Evolutionary conservation across 2,113 vertebrate genomes (phyloP), one percentile per base, ranked within the genome.

Genomic region (Spea multiplicata): DNA sequence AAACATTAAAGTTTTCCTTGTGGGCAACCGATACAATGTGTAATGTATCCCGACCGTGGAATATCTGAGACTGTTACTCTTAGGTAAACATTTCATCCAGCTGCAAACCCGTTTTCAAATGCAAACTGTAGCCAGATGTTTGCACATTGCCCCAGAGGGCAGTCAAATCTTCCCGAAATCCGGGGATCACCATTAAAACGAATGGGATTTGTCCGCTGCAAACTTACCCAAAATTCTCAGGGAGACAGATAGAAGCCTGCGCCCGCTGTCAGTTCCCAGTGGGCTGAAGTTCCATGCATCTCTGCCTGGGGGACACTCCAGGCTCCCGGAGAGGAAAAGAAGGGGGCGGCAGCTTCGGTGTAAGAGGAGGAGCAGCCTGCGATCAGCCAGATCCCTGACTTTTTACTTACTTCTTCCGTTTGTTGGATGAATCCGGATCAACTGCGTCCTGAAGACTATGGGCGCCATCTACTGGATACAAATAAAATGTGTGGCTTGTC

Each of bases 221-320:
- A 10, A 79, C 61, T 66, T 49, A 73, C 59, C 77, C 70, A 4
- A 16, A 65, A 30, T 2, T 46, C 57, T 73, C 61, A 66, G 48
- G 17, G 68, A 53, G 57, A 78, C 55, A 47, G 45, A 52, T 44
- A 13, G 47, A 48, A 79, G 50, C 71, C 57, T 1, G 44, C 59
- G 62, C 44, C 71, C 46, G 64, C 17, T 74, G 45, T 44, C 78
- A 68, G 64, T 68, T 67, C 71, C 70, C 70, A 79, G n/a, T 67
- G 50, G 70, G 61, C 62, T 79, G 49, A 72, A 57, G 62, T 67
- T 79, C 71, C 77, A 55, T 53, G 52, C 77, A 79, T 79, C 61
- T 73, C 70, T 62, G 49, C 14, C 62, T 67, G 61, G 47, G 53
- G 50, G 70, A 72, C 49, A 47, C 70, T 79, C 49, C 45, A 67